Evolutionary conservation across 2,888 invertebrate genomes (phyloP).

Genomic region (Mesochorus sp.): DNA sequence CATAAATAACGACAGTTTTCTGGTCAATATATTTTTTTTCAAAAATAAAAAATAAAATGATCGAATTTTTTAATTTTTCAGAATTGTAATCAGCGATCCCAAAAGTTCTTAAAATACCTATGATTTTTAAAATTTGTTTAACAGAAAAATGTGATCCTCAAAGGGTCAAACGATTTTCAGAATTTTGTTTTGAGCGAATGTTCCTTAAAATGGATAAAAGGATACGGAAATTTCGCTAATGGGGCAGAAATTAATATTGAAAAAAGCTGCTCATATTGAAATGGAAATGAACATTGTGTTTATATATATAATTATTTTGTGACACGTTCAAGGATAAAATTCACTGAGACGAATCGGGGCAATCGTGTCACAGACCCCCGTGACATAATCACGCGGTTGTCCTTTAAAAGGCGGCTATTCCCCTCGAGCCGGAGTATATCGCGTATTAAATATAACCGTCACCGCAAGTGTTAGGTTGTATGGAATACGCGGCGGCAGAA

Average conservation of each 20-base stretch:
- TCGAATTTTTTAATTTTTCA: too few species aligned
- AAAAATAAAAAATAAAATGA: too few species aligned
- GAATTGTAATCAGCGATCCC: too few species aligned
- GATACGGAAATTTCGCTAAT: too few species aligned
- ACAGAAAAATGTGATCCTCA: too few species aligned
- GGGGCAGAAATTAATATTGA: not conserved
- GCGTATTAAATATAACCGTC: conserved; percentile 15
- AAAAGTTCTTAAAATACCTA: too few species aligned
- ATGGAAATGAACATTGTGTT: not conserved
- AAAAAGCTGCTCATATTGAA: not conserved
- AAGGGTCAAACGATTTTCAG: too few species aligned
- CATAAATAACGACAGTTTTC: too few species aligned
- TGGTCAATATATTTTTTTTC: too few species aligned
- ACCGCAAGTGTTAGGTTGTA: not conserved
- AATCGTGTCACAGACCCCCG: conserved; percentile 54
- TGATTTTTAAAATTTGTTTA: too few species aligned
- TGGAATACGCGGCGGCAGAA: conserved; percentile 5
- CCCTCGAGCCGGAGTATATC: conserved; percentile 4
- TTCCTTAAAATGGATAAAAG: too few species aligned
- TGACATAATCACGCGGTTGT: conserved; percentile 40
- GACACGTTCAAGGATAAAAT: conserved; percentile 40
- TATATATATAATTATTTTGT: not conserved
- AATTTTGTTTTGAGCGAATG: too few species aligned
- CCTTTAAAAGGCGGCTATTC: conserved; percentile 55
- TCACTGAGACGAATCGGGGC: conserved; percentile 43